Percentiles rank a stretch among this genome's conserved stretches.
Conservation (phyloP, 92 coral and sea anemone species). For the Porites lobata region DNA sequence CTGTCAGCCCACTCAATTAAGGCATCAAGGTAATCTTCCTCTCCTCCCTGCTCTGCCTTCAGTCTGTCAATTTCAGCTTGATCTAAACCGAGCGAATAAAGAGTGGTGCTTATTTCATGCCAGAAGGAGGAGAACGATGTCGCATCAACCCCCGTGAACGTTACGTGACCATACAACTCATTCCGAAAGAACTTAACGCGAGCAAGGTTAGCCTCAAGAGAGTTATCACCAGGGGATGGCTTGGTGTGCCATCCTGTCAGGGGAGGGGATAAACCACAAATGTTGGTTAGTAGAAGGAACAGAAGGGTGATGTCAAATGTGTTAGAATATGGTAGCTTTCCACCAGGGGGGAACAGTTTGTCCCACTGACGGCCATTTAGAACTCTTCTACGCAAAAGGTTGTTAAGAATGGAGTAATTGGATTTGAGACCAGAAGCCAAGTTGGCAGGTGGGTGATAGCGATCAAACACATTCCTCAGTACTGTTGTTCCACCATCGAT, state of each 20-base stretch:
- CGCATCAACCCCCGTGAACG: slow-evolving; percentile 23
- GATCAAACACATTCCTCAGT: slow-evolving; percentile 1
- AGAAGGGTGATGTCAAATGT: slow-evolving; percentile 67
- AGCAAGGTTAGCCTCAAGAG: slow-evolving; percentile 64
- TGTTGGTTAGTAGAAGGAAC: slow-evolving; percentile 58
- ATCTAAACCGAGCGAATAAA: slow-evolving; percentile 63
- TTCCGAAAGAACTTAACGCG: slow-evolving; percentile 67
- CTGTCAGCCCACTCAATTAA: slow-evolving; percentile 24
- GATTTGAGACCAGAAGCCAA: neutral
- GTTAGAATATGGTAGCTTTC: slow-evolving; percentile 55
- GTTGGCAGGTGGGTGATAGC: neutral
- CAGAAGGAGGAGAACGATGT: slow-evolving; percentile 47
- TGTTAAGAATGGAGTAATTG: neutral
- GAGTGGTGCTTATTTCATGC: slow-evolving; percentile 59
- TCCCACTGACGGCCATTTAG: slow-evolving; percentile 64
- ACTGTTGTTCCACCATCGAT: slow-evolving; percentile 27
- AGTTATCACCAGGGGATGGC: slow-evolving; percentile 49
- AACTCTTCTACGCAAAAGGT: slow-evolving; percentile 26
- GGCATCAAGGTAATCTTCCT: neutral
- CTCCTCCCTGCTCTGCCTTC: slow-evolving; percentile 14
- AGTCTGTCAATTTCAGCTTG: slow-evolving; percentile 49
- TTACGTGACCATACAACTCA: slow-evolving; percentile 45
- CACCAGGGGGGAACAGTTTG: slow-evolving; percentile 59
- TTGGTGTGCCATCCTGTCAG: slow-evolving; percentile 18
- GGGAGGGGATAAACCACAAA: slow-evolving; percentile 63